A percentile compares a stretch with the other conserved stretches of the same genome.
Conservation (phyloP, 2,888 invertebrate genomes). For the Torymus tubicola region DNA sequence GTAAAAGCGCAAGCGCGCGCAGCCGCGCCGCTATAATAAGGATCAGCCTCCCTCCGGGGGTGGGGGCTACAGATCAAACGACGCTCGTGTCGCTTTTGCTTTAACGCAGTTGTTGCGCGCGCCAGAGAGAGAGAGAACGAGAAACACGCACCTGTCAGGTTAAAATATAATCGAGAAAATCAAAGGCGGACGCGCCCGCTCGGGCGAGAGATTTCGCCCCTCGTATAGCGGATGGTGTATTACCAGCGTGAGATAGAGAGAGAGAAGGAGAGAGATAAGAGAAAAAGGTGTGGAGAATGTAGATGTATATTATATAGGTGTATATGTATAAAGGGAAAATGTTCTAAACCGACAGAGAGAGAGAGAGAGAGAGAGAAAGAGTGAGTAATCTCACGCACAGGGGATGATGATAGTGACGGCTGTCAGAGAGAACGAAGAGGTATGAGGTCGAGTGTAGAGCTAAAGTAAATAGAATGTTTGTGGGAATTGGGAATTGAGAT, state of each 20-base stretch:
- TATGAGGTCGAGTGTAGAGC: not conserved
- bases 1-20: conserved; percentile 40
- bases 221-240: not conserved
- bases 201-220: conserved; percentile 56
- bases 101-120: conserved; percentile 22
- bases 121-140: conserved; percentile 22
- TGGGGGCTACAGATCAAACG: conserved; percentile 64
- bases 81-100: conserved; percentile 38
- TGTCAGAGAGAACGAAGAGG: no score
- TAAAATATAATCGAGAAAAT: conserved; percentile 73
- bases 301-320: no score
- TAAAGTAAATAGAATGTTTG: not conserved
- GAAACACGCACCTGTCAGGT: conserved; percentile 69
- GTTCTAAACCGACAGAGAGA: not conserved
- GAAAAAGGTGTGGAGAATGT: not conserved
- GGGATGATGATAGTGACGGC: no score
- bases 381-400: no score
- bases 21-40: conserved; percentile 41
- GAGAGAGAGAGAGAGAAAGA: conserved; percentile 6
- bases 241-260: not conserved
- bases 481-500: no score
- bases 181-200: conserved; percentile 63
- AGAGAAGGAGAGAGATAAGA: not conserved
- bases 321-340: not conserved
- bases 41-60: conserved; percentile 42